Percentiles rank a stretch among this genome's conserved stretches.
These are phyloP conservation scores for Drosophila aff. DNA, from an alignment of 1,140 invertebrate species.

Conservation along the genomic window DNA sequence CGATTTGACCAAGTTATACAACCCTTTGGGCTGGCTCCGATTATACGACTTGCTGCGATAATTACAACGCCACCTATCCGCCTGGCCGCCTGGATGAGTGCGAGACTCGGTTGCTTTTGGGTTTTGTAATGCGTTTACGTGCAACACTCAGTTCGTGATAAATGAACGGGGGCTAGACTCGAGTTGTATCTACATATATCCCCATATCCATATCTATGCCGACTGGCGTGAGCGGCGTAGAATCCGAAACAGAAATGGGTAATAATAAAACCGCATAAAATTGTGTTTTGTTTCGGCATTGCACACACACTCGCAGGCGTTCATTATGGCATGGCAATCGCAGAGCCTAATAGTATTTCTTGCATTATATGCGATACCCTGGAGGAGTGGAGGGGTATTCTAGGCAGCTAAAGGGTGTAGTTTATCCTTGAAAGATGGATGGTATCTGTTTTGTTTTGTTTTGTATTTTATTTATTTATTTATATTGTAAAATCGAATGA, in stretches of 20 bases:
- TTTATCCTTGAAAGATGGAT: background rate
- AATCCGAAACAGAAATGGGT: conserved; percentile 48
- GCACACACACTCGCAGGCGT: conserved; percentile 26
- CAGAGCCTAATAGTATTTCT: conserved; percentile 35
- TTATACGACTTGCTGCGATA: conserved; percentile 61
- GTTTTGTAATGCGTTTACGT: conserved; percentile 40
- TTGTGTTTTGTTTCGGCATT: conserved; percentile 74
- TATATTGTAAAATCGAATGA: too few species aligned
- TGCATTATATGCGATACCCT: conserved; percentile 30
- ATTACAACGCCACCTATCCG: conserved; percentile 27
- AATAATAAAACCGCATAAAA: conserved; percentile 70
- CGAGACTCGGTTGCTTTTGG: background rate
- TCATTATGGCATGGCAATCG: conserved; percentile 31
- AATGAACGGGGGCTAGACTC: conserved; percentile 36
- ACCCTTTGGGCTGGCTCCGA: conserved; percentile 38
- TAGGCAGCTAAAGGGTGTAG: background rate
- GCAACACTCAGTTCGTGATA: conserved; percentile 45
- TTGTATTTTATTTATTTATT: too few species aligned
- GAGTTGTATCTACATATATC: conserved; percentile 24
- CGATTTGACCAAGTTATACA: conserved; percentile 49
- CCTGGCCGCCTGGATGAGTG: conserved; percentile 7
- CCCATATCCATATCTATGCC: conserved; percentile 39
- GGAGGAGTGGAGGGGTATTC: background rate
- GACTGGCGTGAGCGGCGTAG: conserved; percentile 59
- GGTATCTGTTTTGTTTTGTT: background rate